A percentile compares a stretch with the other conserved stretches of the same genome.
Evolutionary conservation across 1,140 invertebrate genomes (phyloP).

Genomic region (Phymorhynchus buccinoides): DNA sequence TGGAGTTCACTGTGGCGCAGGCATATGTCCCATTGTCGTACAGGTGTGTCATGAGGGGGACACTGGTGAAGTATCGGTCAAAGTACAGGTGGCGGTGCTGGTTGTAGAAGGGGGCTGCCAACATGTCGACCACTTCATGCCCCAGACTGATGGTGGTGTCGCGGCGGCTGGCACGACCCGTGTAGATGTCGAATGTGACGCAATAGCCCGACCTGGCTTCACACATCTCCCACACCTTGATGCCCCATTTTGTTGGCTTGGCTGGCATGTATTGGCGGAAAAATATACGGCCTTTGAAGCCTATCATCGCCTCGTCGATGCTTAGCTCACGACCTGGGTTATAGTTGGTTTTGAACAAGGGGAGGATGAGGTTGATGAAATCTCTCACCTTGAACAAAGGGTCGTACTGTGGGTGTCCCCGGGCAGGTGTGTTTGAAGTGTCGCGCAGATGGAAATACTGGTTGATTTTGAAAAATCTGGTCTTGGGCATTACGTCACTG

Average conservation of each 20-base stretch:
- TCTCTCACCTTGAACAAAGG: slow-evolving; percentile 12
- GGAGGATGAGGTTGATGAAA: not conserved
- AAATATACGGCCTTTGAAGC: slow-evolving; percentile 34
- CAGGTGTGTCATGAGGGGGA: no score
- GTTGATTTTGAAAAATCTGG: not conserved
- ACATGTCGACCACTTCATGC: no score
- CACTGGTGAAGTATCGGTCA: no score
- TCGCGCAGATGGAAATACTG: not conserved
- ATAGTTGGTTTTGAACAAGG: slow-evolving; percentile 30
- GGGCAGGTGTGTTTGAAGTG: not conserved
- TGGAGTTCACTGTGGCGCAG: no score
- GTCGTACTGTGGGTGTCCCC: not conserved
- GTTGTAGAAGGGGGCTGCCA: no score
- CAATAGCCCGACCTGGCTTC: no score
- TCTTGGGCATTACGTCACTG: slow-evolving; percentile 4
- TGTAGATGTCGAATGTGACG: no score
- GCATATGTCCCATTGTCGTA: no score
- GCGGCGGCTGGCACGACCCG: no score
- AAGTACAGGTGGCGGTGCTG: no score
- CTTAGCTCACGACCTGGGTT: slow-evolving; percentile 38
- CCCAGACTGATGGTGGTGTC: no score
- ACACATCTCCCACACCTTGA: slow-evolving; percentile 71
- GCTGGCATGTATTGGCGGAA: slow-evolving; percentile 47
- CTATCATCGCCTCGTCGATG: slow-evolving; percentile 30
- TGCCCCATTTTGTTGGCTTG: slow-evolving; percentile 50